Percentiles rank a stretch among this genome's conserved stretches.
These are phyloP conservation scores for Muscicapa comitata DNA, from an alignment of 2,797 vertebrate species.

Conservation along the genomic window DNA sequence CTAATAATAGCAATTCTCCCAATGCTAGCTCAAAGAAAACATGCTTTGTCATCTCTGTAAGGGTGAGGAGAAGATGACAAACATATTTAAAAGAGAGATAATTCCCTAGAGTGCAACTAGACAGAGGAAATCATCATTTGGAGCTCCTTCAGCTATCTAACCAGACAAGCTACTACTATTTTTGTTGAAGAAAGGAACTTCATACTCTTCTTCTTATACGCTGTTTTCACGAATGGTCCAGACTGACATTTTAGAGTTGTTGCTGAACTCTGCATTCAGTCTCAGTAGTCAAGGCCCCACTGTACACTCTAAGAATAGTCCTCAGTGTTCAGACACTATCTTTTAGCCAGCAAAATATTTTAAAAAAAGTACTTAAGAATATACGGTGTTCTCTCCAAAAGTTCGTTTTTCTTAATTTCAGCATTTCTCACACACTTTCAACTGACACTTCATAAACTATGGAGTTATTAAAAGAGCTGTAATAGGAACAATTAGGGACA, in stretches of 20 bases:
- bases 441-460: neutral
- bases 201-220: neutral
- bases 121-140: neutral
- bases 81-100: slow-evolving; percentile 10
- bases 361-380: neutral
- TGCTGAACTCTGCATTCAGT: neutral
- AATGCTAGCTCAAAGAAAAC: neutral
- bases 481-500: neutral
- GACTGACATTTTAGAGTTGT: neutral
- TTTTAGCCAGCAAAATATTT: neutral
- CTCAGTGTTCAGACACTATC: neutral
- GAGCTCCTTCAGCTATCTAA: neutral
- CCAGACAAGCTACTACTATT: neutral
- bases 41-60: slow-evolving; percentile 52
- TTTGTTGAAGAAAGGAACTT: neutral
- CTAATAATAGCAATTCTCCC: neutral
- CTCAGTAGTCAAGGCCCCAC: neutral
- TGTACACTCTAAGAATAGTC: neutral
- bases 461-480: neutral
- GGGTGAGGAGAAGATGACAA: neutral
- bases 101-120: neutral
- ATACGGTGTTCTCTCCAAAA: neutral
- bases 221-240: neutral
- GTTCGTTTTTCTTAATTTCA: neutral
- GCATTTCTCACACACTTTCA: neutral